These are phyloP conservation scores for Sebastes minor DNA, from an alignment of 2,797 vertebrate genomes.

Conservation along the genomic window DNA sequence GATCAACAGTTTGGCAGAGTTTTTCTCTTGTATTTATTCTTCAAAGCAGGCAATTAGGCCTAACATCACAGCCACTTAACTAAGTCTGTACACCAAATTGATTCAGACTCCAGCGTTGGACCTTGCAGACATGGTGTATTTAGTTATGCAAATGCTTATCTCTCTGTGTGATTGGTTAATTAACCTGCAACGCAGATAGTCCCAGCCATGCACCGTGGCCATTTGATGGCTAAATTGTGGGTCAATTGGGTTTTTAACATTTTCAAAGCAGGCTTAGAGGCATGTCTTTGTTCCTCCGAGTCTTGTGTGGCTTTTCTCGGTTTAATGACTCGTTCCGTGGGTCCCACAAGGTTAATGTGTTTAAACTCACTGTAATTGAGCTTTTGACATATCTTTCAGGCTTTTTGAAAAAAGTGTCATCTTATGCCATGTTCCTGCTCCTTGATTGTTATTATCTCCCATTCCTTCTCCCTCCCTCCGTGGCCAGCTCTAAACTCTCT, in stretches of 20 bases:
- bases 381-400: constrained; percentile 77
- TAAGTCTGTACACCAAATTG: constrained; percentile 81
- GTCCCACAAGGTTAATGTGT: constrained; percentile 81
- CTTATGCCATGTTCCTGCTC: constrained; percentile 67
- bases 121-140: constrained; percentile 81
- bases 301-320: constrained; percentile 67
- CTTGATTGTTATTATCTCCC: constrained; percentile 69
- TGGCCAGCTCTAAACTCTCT: constrained; percentile 33
- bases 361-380: constrained; percentile 84
- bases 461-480: constrained; percentile 30
- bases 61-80: constrained; percentile 81
- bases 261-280: constrained; percentile 74
- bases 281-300: constrained; percentile 73
- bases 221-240: constrained; percentile 80
- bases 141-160: constrained; percentile 86
- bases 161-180: constrained; percentile 85
- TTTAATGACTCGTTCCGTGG: constrained; percentile 78
- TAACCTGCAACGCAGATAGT: constrained; percentile 83
- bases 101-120: constrained; percentile 80
- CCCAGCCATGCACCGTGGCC: constrained; percentile 72
- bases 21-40: constrained; percentile 73
- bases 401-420: constrained; percentile 53
- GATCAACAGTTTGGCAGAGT: constrained; percentile 66
- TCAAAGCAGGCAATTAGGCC: constrained; percentile 81
- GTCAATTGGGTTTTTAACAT: constrained; percentile 84